Evolutionary conservation across 2,888 invertebrate species (phyloP), one percentile per base, ranked within the genome.

Genomic region (Amphipoea oculea): DNA sequence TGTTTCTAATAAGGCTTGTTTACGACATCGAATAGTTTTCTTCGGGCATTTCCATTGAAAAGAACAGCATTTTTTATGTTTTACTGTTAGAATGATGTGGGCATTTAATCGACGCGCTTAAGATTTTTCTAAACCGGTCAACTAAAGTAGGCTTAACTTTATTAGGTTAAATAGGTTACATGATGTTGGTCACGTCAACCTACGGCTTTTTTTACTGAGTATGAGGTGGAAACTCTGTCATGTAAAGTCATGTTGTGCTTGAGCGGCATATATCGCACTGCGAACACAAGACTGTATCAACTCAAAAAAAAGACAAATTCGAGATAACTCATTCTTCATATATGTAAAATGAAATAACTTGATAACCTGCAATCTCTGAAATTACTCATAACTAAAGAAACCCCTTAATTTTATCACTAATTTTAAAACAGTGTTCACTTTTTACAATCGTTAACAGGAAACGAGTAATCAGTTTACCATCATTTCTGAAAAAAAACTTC

Each of bases 141-240:
- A 40, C 17, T n/a, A 67, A 73, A 57, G 76, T 86, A 76, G 74
- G 65, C 62, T 63, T 76, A 23, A 40, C 84, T 86, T 63, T 86
- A 86, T 72, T 72, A 63, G 79, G 86, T 40, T 72, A 79, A 72
- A 72, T 63, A 68, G 76, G 87, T 85, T 74, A 86, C 68, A 60
- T 72, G 23, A n/a, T 51, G 63, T n/a, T 65, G 62, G 20, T 68
- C 40, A 40, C 63, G 2, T 65, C 67, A 76, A 14, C 71, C 51
- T 68, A 79, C 79, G 42, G 62, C 12, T 77, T 74, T 77, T 77
- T 54, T 45, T 73, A 48, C 36, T 62, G 5, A 11, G 45, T n/a
- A 1, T 77, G 17, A 45, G n/a, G 42, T 79, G 45, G 45, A 76
- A 76, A 40, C 63, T 78, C n/a, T 45, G 45, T 42, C 48, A 9